Evolutionary conservation across 2,888 invertebrate genomes (phyloP), one percentile per base, ranked within the genome.

Genomic region (Luperina testacea): DNA sequence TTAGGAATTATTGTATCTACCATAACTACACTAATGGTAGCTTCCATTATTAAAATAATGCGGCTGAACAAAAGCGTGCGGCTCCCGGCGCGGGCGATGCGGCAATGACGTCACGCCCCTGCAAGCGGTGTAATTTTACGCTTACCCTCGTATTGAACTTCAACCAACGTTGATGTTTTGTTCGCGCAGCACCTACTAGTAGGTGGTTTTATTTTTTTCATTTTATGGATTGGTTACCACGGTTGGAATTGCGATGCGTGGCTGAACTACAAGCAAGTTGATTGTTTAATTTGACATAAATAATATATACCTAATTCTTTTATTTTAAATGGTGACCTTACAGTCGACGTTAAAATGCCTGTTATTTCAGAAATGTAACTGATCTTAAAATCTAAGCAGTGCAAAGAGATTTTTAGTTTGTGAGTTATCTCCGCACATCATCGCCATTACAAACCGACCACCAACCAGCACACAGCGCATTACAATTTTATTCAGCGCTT

Each of bases 401-500:
- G 20, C 24, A n/a, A 7, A 65, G 42, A 15, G 1, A 59, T 42
- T 59, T 70, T 42, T 24, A 69, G 48, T 68, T 71, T 32, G 53
- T 63, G 42, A 80, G 57, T 64, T 80, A 84, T 80, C 59, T 48
- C 0, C 42, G 8, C 71, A 75, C 53, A 74, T 79, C 59, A 69
- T 65, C 64, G 57, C 75, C 67, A 53, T 74, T 32, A 64, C 13
- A 17, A 63, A 45, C 24, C 32, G 38, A n/a, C 67, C 61, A 45
- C 63, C 17, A 71, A 59, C 32, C 15, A 20, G 72, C 24, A 7
- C 72, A 79, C 15, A 20, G 72, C 24, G 11, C 72, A 79, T 83
- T 80, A 81, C 65, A 42, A 85, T 86, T n/a, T n/a, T n/a, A n/a
- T n/a, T 61, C 86, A 85, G 85, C 73, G 70, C 72, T 75, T 75